Evolutionary conservation across 92 coral and sea anemone species (phyloP).

Genomic region (Phenganax marumi): DNA sequence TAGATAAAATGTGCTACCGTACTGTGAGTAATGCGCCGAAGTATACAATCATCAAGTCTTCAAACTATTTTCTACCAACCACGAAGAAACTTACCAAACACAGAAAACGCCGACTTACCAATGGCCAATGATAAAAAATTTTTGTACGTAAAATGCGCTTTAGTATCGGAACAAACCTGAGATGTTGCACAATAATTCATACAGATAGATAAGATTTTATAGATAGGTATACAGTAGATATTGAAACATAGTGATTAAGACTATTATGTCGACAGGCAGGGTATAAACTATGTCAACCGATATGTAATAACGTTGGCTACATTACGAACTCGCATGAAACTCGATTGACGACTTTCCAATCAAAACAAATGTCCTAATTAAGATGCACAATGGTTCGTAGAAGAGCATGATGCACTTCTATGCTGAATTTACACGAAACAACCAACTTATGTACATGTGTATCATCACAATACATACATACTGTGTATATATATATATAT

Average conservation of each 20-base stretch:
- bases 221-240: neutral
- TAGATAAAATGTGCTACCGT: too few species aligned
- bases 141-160: slow-evolving; percentile 9
- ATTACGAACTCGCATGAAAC: neutral
- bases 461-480: too few species aligned
- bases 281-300: neutral
- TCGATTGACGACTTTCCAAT: neutral
- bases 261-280: neutral
- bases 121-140: slow-evolving; percentile 6
- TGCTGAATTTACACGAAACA: too few species aligned
- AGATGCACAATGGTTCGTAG: too few species aligned
- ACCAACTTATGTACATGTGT: too few species aligned
- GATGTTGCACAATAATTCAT: neutral
- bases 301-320: neutral
- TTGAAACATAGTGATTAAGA: neutral
- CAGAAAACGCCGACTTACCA: slow-evolving; percentile 30
- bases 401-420: too few species aligned
- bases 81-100: neutral
- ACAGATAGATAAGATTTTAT: neutral
- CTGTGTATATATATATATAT: too few species aligned
- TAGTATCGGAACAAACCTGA: slow-evolving; percentile 1
- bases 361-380: too few species aligned
- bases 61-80: too few species aligned
- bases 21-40: too few species aligned
- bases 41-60: too few species aligned